Evolutionary conservation across 1,140 invertebrate genomes (phyloP), one percentile per base, ranked within the genome.

Genomic region (Apis laboriosa): DNA sequence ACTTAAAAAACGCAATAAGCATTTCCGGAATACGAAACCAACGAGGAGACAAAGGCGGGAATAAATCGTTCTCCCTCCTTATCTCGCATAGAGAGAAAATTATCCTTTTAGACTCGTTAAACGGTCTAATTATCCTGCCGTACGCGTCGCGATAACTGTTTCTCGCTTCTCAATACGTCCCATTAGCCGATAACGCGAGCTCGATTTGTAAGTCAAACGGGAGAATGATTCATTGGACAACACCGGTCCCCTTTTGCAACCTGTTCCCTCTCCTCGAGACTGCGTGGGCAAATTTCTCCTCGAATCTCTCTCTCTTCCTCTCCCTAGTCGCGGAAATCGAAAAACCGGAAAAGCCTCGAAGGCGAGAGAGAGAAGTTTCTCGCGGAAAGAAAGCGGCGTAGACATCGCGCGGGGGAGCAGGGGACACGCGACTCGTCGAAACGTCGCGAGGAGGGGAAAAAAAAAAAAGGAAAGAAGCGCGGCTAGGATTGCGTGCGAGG

Each of bases 401-500:
- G 43, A 12, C 13, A 58, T 28, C 8, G 17, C 7, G 15, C 2
- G 21, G 15, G 4, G 2, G 51, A 28, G 43, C 24, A n/a, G 34
- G 55, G 34, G 68, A 77, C 79, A 68, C 79, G 79, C 63, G 55
- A 71, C 75, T 77, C 66, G 75, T 78, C 72, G 78, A 83, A 83
- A 78, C 67, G 71, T 82, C 49, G 21, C 21, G 81, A 55, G 2
- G 21, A 19, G 9, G 4, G 34, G 43, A 2, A 55, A 51, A 77
- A 55, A 68, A 63, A 9, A 12, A 9, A 49, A 28, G 43, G 19
- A 60, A n/a, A 60, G n/a, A 63, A 13, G 24, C 49, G 7, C 12
- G 61, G 9, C 60, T 73, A 60, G 70, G 64, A 70, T 84, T 63
- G 77, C 83, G 70, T 75, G 78, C 78, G 83, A 84, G 83, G 83